These are phyloP conservation scores for Podarcis lilfordi DNA, from an alignment of 2,797 vertebrate species.

Conservation along the genomic window DNA sequence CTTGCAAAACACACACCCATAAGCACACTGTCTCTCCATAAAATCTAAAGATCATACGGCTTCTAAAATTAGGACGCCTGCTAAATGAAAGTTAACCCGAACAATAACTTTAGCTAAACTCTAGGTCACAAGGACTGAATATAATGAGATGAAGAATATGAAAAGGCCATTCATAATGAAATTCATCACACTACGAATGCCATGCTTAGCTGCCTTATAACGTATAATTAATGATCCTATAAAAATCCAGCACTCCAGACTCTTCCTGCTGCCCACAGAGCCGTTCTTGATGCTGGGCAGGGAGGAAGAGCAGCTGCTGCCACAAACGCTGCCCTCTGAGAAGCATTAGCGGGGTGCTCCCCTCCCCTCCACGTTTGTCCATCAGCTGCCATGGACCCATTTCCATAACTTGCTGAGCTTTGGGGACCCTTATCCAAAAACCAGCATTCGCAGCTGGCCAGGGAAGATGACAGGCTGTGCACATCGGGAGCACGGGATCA, in stretches of 20 bases:
- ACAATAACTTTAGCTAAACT: conserved; percentile 77
- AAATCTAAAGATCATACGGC: conserved; percentile 71
- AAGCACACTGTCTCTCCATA: conserved; percentile 58
- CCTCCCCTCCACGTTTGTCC: conserved; percentile 21
- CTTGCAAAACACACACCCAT: conserved; percentile 58
- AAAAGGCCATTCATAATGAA: conserved; percentile 78
- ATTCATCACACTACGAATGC: conserved; percentile 73
- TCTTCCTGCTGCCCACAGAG: conserved; percentile 61
- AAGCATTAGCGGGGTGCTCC: conserved; percentile 44
- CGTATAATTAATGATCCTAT: conserved; percentile 77
- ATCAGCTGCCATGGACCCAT: conserved; percentile 60
- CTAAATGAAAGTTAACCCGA: conserved; percentile 75
- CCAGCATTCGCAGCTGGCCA: conserved; percentile 59
- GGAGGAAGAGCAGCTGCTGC: conserved; percentile 66
- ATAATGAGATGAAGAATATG: conserved; percentile 76
- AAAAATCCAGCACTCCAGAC: conserved; percentile 68
- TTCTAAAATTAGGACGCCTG: conserved; percentile 73
- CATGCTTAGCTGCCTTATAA: conserved; percentile 75
- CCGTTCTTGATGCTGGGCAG: conserved; percentile 61
- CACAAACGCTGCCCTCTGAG: conserved; percentile 69
- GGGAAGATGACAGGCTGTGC: conserved; percentile 48
- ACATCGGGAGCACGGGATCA: not conserved
- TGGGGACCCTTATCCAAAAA: conserved; percentile 59
- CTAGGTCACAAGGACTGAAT: conserved; percentile 73
- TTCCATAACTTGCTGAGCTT: conserved; percentile 55